These are phyloP conservation scores for Neodontobutis hainanensis DNA, from an alignment of 2,113 vertebrate species.

Conservation along the genomic window DNA sequence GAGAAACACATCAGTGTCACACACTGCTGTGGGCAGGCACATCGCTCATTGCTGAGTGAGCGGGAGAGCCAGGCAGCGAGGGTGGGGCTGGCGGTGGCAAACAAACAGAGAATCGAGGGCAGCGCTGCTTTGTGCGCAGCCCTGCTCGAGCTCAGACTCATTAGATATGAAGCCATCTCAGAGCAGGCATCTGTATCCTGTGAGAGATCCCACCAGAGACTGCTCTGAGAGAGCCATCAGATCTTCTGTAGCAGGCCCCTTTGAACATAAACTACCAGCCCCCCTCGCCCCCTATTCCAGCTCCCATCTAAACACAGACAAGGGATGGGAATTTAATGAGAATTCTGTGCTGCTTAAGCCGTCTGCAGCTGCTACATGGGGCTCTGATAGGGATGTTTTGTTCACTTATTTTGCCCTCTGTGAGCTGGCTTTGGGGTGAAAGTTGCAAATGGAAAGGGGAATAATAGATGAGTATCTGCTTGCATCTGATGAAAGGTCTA, in stretches of 20 bases:
- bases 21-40: slow-evolving; percentile 69
- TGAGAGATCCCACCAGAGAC: slow-evolving; percentile 74
- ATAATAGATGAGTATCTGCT: slow-evolving; percentile 77
- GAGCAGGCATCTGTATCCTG: slow-evolving; percentile 76
- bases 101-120: slow-evolving; percentile 75
- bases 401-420: slow-evolving; percentile 68
- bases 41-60: slow-evolving; percentile 73
- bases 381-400: slow-evolving; percentile 64
- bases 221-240: slow-evolving; percentile 72
- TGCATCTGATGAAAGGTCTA: slow-evolving; percentile 77
- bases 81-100: slow-evolving; percentile 67
- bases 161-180: slow-evolving; percentile 74
- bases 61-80: slow-evolving; percentile 49
- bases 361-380: slow-evolving; percentile 65
- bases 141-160: slow-evolving; percentile 74
- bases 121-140: slow-evolving; percentile 64
- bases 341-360: slow-evolving; percentile 61
- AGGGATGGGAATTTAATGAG: slow-evolving; percentile 75
- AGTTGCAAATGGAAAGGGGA: slow-evolving; percentile 75
- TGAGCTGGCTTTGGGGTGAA: slow-evolving; percentile 58
- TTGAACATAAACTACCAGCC: slow-evolving; percentile 69
- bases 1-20: slow-evolving; percentile 80
- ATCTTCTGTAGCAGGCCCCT: slow-evolving; percentile 70
- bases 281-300: slow-evolving; percentile 44
- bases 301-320: slow-evolving; percentile 62